Base-by-base conservation (phyloP, 1,140 invertebrate genomes). In the Cydia amplana region DNA sequence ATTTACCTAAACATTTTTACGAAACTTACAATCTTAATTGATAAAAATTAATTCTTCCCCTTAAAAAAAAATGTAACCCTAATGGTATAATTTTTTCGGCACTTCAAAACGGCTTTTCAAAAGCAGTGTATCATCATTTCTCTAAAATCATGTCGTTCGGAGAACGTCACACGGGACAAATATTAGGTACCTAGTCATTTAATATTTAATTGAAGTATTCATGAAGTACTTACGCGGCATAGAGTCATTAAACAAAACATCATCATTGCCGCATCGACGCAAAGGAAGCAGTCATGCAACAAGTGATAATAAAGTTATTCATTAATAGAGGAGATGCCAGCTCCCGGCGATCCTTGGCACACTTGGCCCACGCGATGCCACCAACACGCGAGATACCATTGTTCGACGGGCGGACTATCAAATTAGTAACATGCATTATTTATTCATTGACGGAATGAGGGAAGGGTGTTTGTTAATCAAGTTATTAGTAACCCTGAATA, bases 311-410 rank as follows among this genome's bases (percentile, higher is more conserved):
- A 60, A 60, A 60, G 55, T n/a, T 60, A 70, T 75, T 78, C 55
- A 80, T 78, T 72, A 82, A 83, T 85, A 83, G 83, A 72, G 78
- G 77, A 70, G 80, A 51, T 7, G n/a, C 49, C 12, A 75, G 75
- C 75, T 84, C 81, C 81, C 72, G 79, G 74, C 43, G 28, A 87
- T 84, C 86, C 87, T 89, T 89, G 87, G 81, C 87, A 89, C 80
- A 81, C 77, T 83, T 83, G 55, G 72, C 65, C 75, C 77, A 83
- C 85, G 81, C 81, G 77, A 43, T 49, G 73, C 72, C 83, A 75
- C 85, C 82, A 46, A 46, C 83, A 83, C 85, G 72, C 74, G 36
- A 77, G 18, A 60, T 60, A 60, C 18, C 55, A 60, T 40, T 23
- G n/a, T 78, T 74, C 65, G 51, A 67, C 43, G 43, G 49, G 16